Percentiles rank a stretch among this genome's conserved stretches.
Evolutionary conservation across 2,113 vertebrate species (phyloP).

Genomic region (Bucco capensis): DNA sequence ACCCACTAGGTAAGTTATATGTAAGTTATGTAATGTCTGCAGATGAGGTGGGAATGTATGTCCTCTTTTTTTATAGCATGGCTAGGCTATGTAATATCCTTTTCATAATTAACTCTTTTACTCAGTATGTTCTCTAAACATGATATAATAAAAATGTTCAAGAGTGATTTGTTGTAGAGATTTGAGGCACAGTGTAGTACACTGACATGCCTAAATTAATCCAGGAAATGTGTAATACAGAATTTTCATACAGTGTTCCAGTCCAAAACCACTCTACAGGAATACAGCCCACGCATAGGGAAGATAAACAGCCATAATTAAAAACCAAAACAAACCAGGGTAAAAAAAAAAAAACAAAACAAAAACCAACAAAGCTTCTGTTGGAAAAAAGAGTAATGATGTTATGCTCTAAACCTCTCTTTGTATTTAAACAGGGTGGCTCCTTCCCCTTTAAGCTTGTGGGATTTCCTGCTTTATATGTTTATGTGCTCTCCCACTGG

Average conservation of each 20-base stretch:
- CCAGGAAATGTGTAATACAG: neutral
- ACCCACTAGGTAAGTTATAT: slow-evolving; percentile 82
- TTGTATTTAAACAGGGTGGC: slow-evolving; percentile 55
- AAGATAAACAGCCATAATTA: neutral
- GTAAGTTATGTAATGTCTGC: neutral
- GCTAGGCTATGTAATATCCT: neutral
- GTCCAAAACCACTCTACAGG: neutral
- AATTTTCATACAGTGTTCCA: neutral
- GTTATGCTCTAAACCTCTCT: slow-evolving; percentile 20
- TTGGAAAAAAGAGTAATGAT: neutral
- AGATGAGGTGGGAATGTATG: neutral
- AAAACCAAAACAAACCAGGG: neutral
- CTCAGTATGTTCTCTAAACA: neutral
- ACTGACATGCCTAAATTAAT: neutral
- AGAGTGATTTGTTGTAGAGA: neutral
- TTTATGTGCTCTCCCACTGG: neutral
- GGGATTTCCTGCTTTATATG: slow-evolving; percentile 52
- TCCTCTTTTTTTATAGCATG: neutral
- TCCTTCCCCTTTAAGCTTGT: slow-evolving; percentile 39
- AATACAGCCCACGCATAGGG: neutral
- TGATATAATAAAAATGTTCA: neutral
- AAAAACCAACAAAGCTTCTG: neutral
- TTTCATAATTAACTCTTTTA: neutral
- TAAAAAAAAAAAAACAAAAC: neutral
- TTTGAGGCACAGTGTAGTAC: neutral